Evolutionary conservation across 92 coral and sea anemone genomes (phyloP).

Genomic region (Zoanthus solanderi): DNA sequence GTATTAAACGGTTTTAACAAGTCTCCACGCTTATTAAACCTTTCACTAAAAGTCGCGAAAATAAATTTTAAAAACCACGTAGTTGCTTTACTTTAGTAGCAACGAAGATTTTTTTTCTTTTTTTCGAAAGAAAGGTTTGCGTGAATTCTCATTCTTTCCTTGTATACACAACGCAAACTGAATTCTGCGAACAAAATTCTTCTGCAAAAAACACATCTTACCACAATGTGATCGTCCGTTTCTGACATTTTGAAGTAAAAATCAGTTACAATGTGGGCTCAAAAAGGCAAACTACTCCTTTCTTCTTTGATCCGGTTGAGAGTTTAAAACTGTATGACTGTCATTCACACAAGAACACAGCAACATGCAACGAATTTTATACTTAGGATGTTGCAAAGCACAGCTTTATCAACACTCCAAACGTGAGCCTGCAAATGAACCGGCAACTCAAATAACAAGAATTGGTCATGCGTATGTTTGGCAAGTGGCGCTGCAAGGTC

Average conservation of each 20-base stretch:
- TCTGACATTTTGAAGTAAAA: conserved; percentile 22
- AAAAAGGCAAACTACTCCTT: neutral
- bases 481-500: conserved; percentile 15
- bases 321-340: neutral
- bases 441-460: neutral
- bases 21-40: too few relatives aligned
- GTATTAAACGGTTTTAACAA: too few relatives aligned
- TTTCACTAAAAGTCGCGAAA: too few relatives aligned
- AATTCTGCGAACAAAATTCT: neutral
- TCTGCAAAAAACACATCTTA: conserved; percentile 2
- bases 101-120: too few relatives aligned
- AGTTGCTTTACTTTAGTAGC: too few relatives aligned
- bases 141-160: too few relatives aligned
- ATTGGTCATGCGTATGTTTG: neutral
- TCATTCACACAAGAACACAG: neutral
- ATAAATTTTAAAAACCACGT: too few relatives aligned
- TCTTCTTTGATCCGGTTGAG: neutral
- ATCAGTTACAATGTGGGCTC: neutral
- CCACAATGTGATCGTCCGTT: conserved; percentile 22
- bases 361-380: neutral
- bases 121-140: too few relatives aligned
- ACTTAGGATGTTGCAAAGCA: neutral
- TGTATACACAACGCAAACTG: too few relatives aligned
- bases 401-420: neutral
- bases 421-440: neutral